phyloP scores from a whole-genome alignment of 2,888 invertebrate genomes.

The Melipona bicolor region DNA sequence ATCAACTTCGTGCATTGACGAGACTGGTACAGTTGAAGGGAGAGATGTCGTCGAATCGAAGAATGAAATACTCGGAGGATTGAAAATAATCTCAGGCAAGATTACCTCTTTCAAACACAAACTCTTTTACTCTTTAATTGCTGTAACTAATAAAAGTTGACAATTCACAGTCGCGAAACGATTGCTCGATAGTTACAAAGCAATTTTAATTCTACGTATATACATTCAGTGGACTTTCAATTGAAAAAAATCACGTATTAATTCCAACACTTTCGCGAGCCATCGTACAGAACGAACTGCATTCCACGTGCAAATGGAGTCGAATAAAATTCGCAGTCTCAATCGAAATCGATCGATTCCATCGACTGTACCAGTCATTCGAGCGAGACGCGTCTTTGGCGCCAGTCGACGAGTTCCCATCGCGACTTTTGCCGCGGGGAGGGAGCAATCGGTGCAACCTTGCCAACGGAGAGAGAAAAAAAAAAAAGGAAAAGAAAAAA shows the following conservation, averaged over 20 bases:
- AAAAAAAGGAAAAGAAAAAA: not conserved
- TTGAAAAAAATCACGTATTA: no score
- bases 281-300: no score
- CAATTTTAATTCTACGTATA: no score
- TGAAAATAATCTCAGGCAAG: not conserved
- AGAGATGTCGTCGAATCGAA: not conserved
- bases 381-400: constrained; percentile 1
- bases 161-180: no score
- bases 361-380: not conserved
- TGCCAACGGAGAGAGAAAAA: not conserved
- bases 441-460: constrained; percentile 23
- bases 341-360: not conserved
- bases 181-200: no score
- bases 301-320: no score
- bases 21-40: constrained; percentile 27
- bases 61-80: no score
- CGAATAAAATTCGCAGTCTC: no score
- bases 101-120: not conserved
- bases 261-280: no score
- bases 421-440: constrained; percentile 16
- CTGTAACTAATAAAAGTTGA: not conserved
- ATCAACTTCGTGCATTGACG: constrained; percentile 44
- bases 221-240: no score
- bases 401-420: constrained; percentile 26
- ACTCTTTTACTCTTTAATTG: not conserved